Percentiles rank a stretch among this genome's conserved stretches.
Evolutionary conservation across 2,888 invertebrate species (phyloP).

Genomic region (Lampropteryx suffumata): DNA sequence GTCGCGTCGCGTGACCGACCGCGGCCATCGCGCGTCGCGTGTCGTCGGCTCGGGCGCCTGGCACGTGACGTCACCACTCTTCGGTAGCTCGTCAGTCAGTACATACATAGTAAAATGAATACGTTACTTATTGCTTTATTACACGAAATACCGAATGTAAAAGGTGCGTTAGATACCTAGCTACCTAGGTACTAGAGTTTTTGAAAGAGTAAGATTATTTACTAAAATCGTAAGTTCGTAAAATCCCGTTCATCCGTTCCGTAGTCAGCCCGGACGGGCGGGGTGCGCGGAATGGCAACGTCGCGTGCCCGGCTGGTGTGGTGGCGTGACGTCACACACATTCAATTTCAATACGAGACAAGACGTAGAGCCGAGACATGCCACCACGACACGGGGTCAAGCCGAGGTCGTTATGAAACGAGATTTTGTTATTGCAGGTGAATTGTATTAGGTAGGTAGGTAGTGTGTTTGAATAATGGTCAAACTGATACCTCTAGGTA

Average conservation of each 20-base stretch:
- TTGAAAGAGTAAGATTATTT: too few relatives aligned
- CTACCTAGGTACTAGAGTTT: too few relatives aligned
- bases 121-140: too few relatives aligned
- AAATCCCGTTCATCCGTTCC: background rate
- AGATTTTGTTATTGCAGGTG: background rate
- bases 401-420: slow-evolving; percentile 7
- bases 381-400: slow-evolving; percentile 16
- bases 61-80: too few relatives aligned
- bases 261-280: slow-evolving; percentile 12
- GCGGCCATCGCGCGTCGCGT: slow-evolving; percentile 19
- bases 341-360: too few relatives aligned
- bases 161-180: too few relatives aligned
- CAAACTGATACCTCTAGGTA: too few relatives aligned
- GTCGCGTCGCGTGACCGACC: slow-evolving; percentile 39
- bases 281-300: slow-evolving; percentile 41
- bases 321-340: background rate
- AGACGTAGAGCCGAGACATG: slow-evolving; percentile 1
- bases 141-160: too few relatives aligned
- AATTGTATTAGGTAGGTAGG: background rate
- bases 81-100: too few relatives aligned
- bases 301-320: slow-evolving; percentile 23
- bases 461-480: too few relatives aligned
- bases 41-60: background rate
- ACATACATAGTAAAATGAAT: too few relatives aligned
- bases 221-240: too few relatives aligned